Conservation (phyloP, 2,113 vertebrate genomes). For the Spheniscus mendiculus region DNA sequence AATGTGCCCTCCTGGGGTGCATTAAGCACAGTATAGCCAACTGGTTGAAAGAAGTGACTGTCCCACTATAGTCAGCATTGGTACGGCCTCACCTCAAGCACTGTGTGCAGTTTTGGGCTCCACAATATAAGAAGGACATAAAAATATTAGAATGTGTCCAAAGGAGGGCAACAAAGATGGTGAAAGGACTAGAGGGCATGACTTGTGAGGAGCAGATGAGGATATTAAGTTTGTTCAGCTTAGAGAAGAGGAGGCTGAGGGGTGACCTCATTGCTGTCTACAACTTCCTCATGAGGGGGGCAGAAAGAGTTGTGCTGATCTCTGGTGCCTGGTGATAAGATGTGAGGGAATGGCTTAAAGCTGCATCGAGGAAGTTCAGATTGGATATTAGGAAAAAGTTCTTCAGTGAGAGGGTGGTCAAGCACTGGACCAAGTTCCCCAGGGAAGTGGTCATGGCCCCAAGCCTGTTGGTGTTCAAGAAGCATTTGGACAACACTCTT, state of each 20-base stretch:
- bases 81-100: neutral
- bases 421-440: neutral
- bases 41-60: neutral
- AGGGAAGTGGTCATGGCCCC: neutral
- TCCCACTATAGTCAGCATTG: neutral
- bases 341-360: neutral
- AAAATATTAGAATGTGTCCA: neutral
- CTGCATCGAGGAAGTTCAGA: neutral
- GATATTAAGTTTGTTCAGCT: neutral
- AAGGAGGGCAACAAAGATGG: neutral
- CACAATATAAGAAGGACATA: neutral
- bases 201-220: neutral
- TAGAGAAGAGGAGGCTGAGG: neutral
- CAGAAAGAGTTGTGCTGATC: neutral
- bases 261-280: neutral
- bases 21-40: neutral
- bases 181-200: neutral
- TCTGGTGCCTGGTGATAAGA: neutral
- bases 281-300: rapidly evolving
- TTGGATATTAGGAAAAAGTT: neutral
- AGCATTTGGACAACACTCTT: neutral
- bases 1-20: neutral
- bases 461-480: neutral
- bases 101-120: neutral
- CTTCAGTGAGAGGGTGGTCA: neutral